These are phyloP conservation scores for Chrysocyon brachyurus DNA, from an alignment of 2,797 vertebrate genomes.

Conservation along the genomic window DNA sequence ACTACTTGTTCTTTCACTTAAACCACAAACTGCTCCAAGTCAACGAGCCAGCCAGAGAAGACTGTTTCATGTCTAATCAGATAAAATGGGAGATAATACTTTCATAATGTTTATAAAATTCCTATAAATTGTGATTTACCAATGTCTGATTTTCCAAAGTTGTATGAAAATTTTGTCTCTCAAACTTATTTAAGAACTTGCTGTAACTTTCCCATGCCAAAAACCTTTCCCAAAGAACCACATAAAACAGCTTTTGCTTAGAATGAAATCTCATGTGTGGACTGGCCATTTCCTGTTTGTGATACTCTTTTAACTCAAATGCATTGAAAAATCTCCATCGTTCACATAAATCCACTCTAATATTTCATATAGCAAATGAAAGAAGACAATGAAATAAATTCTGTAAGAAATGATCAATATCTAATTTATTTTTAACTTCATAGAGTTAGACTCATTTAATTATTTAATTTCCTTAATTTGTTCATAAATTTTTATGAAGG, in stretches of 20 bases:
- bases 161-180: not conserved
- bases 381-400: not conserved
- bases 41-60: not conserved
- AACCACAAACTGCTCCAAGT: not conserved
- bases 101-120: conserved; percentile 33
- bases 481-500: not conserved
- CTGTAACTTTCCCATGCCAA: not conserved
- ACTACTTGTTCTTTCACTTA: conserved; percentile 21
- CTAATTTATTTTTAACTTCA: conserved; percentile 21
- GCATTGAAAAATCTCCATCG: not conserved
- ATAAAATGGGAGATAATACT: not conserved
- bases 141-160: not conserved
- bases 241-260: not conserved
- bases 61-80: not conserved
- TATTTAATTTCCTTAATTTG: not conserved
- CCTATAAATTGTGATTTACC: not conserved
- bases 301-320: conserved; percentile 27
- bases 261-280: not conserved
- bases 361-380: not conserved
- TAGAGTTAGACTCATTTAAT: not conserved
- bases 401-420: not conserved
- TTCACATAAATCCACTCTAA: not conserved
- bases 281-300: not conserved
- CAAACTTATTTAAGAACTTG: conserved; percentile 18
- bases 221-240: not conserved